Percentiles rank a stretch among this genome's conserved stretches.
phyloP scores from a whole-genome alignment of 2,888 invertebrate genomes.

The Morpho deidamia region DNA sequence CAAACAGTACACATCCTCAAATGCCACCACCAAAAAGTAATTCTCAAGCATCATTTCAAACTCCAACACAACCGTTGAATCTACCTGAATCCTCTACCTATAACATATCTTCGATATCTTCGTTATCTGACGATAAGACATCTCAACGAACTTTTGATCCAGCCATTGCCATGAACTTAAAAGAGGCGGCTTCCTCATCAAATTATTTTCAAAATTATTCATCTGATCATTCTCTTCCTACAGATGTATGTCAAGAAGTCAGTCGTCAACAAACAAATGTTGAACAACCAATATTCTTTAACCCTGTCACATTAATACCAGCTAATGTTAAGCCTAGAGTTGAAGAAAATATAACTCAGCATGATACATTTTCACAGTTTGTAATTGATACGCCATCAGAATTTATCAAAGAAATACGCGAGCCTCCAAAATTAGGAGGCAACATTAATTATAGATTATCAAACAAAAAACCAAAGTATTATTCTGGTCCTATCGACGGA shows the following conservation, averaged over 20 bases:
- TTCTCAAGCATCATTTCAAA: not conserved
- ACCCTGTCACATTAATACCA: conserved; percentile 19
- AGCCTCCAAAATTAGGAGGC: conserved; percentile 57
- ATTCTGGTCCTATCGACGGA: conserved; percentile 69
- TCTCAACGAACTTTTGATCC: not conserved
- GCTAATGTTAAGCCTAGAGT: not conserved
- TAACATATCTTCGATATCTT: not conserved
- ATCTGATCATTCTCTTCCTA: not conserved
- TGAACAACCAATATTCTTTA: conserved; percentile 33
- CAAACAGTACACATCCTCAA: not conserved
- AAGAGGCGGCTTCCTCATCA: not conserved
- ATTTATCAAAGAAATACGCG: conserved; percentile 38
- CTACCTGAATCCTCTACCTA: not conserved
- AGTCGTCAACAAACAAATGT: not conserved
- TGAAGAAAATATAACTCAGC: conserved; percentile 18
- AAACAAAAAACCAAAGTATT: conserved; percentile 67
- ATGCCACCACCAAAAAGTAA: not conserved
- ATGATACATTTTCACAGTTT: conserved; percentile 1
- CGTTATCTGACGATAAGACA: not conserved
- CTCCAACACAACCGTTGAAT: not conserved
- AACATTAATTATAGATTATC: conserved; percentile 55
- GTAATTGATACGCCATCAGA: conserved; percentile 24
- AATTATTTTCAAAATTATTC: not conserved
- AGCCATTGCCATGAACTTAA: not conserved
- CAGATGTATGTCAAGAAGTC: not conserved